These are phyloP conservation scores for Thymelicus lineola DNA, from an alignment of 2,888 invertebrate species.

Conservation along the genomic window DNA sequence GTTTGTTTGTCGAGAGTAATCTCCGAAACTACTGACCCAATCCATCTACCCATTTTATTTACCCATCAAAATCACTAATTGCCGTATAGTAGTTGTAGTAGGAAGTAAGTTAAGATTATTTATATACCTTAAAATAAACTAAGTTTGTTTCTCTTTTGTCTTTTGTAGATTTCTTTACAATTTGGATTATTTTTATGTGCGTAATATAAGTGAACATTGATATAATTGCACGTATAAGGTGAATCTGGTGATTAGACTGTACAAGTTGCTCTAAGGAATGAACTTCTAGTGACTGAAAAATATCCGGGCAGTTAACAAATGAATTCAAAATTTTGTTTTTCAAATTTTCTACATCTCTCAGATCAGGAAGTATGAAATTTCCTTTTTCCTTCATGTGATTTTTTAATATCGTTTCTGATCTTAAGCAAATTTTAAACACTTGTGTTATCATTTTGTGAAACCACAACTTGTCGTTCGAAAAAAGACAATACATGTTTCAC, in stretches of 20 bases:
- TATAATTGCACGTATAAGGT: slow-evolving; percentile 1
- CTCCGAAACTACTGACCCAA: no score
- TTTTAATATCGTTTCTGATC: slow-evolving; percentile 17
- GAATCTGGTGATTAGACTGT: slow-evolving; percentile 20
- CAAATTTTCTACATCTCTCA: slow-evolving; percentile 15
- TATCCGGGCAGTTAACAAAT: background rate
- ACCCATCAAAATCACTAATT: no score
- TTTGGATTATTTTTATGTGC: slow-evolving; percentile 1
- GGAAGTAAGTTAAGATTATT: no score
- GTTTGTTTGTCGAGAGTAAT: no score
- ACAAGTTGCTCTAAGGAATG: slow-evolving; percentile 26
- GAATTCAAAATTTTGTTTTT: slow-evolving; percentile 21
- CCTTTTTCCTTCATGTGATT: background rate
- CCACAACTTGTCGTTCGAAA: slow-evolving; percentile 34
- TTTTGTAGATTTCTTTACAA: background rate
- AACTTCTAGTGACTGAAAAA: slow-evolving; percentile 12
- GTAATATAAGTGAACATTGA: background rate
- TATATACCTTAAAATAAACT: no score
- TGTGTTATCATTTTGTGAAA: slow-evolving; percentile 43
- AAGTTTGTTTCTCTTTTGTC: slow-evolving; percentile 5
- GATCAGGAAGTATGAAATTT: slow-evolving; percentile 1
- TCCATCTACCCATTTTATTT: no score
- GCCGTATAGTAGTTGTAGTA: no score
- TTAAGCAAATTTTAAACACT: slow-evolving; percentile 27
- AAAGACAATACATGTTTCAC: slow-evolving; percentile 39